Conservation (phyloP, 1,140 invertebrate genomes). For the Scaptomyza graminum region DNA sequence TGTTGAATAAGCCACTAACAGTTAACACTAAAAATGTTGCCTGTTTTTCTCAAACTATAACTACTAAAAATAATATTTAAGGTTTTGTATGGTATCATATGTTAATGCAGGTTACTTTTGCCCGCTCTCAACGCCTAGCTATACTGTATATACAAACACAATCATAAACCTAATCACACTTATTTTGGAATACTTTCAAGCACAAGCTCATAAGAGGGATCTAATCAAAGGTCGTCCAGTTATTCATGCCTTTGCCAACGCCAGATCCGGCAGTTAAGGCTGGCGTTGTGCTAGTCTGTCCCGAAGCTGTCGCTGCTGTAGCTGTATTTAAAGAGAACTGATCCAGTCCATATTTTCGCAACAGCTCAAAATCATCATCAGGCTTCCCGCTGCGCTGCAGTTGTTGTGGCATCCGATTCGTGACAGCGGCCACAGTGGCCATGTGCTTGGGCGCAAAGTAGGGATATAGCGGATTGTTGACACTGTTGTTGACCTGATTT, state of each 20-base stretch:
- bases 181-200: slow-evolving; percentile 71
- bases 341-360: slow-evolving; percentile 86
- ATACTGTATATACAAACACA: slow-evolving; percentile 70
- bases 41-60: slow-evolving; percentile 39
- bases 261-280: slow-evolving; percentile 24
- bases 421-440: slow-evolving; percentile 68
- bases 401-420: slow-evolving; percentile 53
- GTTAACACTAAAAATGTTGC: slow-evolving; percentile 38
- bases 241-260: slow-evolving; percentile 68
- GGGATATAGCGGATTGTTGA: slow-evolving; percentile 87
- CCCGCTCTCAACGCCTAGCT: slow-evolving; percentile 39
- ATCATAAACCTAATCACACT: slow-evolving; percentile 68
- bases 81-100: slow-evolving; percentile 54
- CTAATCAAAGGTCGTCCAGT: slow-evolving; percentile 83
- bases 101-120: slow-evolving; percentile 38
- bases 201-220: slow-evolving; percentile 10
- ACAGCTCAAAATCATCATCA: slow-evolving; percentile 85
- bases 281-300: slow-evolving; percentile 28
- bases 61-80: slow-evolving; percentile 52
- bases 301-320: slow-evolving; percentile 38
- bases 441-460: slow-evolving; percentile 85
- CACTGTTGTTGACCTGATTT: slow-evolving; percentile 35
- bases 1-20: slow-evolving; percentile 37
- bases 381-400: slow-evolving; percentile 60
- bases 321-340: slow-evolving; percentile 71